phyloP scores from a whole-genome alignment of 2,888 invertebrate genomes.

The Eupithecia subfuscata region DNA sequence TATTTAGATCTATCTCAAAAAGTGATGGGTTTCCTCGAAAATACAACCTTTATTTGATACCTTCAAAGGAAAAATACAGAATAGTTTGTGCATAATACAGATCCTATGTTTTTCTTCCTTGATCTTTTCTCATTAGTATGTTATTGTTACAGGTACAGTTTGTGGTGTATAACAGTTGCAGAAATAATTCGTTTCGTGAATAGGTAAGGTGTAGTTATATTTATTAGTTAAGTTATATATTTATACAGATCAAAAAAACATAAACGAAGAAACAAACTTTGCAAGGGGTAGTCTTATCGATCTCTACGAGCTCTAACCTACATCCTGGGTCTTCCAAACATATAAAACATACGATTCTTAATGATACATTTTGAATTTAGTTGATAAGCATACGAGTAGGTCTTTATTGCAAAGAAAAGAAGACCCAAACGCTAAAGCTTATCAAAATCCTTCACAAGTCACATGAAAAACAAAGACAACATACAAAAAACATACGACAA shows the following conservation, averaged over 20 bases:
- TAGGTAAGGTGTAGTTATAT: slow-evolving; percentile 23
- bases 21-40: no score
- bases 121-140: background rate
- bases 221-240: background rate
- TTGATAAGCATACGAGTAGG: no score
- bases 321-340: no score
- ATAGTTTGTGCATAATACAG: background rate
- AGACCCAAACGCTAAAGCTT: background rate
- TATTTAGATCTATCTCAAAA: background rate
- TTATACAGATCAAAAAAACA: no score
- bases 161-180: slow-evolving; percentile 19
- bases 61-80: background rate
- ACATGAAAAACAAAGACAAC: background rate
- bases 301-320: no score
- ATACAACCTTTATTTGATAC: background rate
- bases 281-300: no score
- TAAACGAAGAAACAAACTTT: no score
- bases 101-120: background rate
- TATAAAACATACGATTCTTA: no score
- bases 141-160: slow-evolving; percentile 26
- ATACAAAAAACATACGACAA: no score
- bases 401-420: background rate
- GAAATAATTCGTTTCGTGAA: slow-evolving; percentile 16
- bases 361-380: no score
- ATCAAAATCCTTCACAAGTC: background rate